Base-by-base conservation (phyloP, 37 sponge, comb jelly and placozoan genomes). In the Dysidea cf. avara region DNA sequence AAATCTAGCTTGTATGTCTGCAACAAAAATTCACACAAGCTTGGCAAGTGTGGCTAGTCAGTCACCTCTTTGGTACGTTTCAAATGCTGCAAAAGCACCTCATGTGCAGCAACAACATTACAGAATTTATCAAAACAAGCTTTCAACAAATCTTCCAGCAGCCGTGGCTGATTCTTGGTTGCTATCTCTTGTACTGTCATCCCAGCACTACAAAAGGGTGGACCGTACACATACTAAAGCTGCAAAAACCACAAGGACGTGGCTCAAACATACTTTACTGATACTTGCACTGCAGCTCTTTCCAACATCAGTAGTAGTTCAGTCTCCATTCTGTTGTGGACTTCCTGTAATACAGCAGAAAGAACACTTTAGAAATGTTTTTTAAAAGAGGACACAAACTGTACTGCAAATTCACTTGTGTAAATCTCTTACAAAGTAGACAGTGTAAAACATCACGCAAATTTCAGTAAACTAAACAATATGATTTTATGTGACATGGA, bases 101-200 rank as follows among this genome's bases (percentile, higher is more conserved):
- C 17, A 76, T 97, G 98, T 7, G 98, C 91, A n/a, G 48, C 47
- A 37, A 91, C 94, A 0, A 97, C 87, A 53, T 87, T 74, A 16
- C 80, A 40, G 63, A 90, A 97, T 63, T 85, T 82, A 54, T 81
- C 72, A 51, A 97, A 97, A 26, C 81, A 83, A 39, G 74, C 80
- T 39, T 82, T 65, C 39, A 97, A 78, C 22, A 97, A 68, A 72
- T 83, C 79, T 4, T 55, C 71, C 53, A 97, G 77, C 14, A 91
- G 76, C 39, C 72, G 73, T 20, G 92, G 89, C 53, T 88, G 72
- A 72, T 81, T 71, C 43, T 29, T 69, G 25, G 66, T 26, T 31
- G 59, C n/a, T 3, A 43, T 11, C 68, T 51, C 3, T 36, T n/a
- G 53, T 31, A 25, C 18, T 14, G 22, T 11, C 20, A 26, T 18